Evolutionary conservation across 2,797 vertebrate species (phyloP), one percentile per base, ranked within the genome.

Genomic region (Propithecus perrieri): DNA sequence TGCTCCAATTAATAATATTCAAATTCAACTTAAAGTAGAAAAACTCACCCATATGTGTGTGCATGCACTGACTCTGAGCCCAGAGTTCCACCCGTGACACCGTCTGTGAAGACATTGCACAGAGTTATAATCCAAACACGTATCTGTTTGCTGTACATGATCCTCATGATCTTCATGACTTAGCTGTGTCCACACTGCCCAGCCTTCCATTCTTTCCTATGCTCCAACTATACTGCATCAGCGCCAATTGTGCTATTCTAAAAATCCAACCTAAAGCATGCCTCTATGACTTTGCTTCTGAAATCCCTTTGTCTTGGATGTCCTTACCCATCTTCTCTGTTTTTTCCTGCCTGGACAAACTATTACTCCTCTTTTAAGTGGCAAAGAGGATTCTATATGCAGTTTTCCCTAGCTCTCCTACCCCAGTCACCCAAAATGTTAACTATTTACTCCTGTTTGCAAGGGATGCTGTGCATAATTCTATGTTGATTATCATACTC

Each of bases 331-430:
- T 26, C 33, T 74, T 55, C 7, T 20, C 28, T 74, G 15, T 12
- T 35, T 89, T 89, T 89, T 55, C 46, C 48, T 48, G 9, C 22
- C 46, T 83, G 83, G 43, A 87, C 53, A 78, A 90, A 48, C 22
- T 59, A 43, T 26, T 48, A 26, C 28, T 53, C 1, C 18, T 86
- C 50, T 72, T 13, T 35, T 46, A 69, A 53, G 11, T 83, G 9
- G 63, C 76, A 41, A 55, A 67, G 30, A 69, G 46, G 28, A 5
- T 85, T 61, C 28, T 30, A 14, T 33, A 38, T 14, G 41, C 14
- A 71, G 30, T 65, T 89, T 67, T 67, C 28, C 12, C 7, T 7
- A 20, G 43, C 13, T 94, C 13, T 48, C 14, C 15, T 35, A 55
- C 26, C 12, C 5, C 0, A 9, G 15, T 0, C 26, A 65, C 18